Conservation (phyloP, 64 coral and sea anemone species). For the Dendronephthya gigantea region DNA sequence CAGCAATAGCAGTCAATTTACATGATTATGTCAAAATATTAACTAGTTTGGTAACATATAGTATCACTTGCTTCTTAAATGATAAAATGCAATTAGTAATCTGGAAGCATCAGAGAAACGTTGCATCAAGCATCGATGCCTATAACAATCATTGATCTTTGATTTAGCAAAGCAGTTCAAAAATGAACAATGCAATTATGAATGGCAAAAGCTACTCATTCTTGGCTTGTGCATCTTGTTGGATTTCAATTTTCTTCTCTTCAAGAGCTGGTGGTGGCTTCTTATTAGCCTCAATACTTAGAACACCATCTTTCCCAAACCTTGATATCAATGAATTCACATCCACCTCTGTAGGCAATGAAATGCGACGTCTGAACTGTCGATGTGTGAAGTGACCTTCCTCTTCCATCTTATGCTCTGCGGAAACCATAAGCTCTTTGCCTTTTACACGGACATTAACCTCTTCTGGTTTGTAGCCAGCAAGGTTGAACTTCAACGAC, state of each 20-base stretch:
- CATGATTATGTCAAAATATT: too few relatives aligned
- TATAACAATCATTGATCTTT: too few relatives aligned
- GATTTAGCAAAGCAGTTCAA: too few relatives aligned
- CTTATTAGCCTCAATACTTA: neutral
- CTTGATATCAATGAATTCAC: neutral
- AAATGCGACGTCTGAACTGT: neutral
- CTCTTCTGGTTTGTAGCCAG: conserved; percentile 3
- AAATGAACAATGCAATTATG: neutral
- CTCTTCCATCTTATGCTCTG: neutral
- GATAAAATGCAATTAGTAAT: neutral
- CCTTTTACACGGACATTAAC: conserved; percentile 3
- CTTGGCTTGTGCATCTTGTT: neutral
- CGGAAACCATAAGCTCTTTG: neutral
- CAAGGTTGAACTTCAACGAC: neutral
- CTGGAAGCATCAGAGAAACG: neutral
- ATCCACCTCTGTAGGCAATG: neutral
- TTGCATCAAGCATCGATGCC: neutral
- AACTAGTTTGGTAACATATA: neutral
- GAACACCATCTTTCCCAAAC: neutral
- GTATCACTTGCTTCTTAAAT: neutral
- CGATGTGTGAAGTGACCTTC: conserved; percentile 7
- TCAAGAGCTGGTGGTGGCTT: neutral
- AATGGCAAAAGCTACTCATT: neutral
- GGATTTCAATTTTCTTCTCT: conserved; percentile 5
- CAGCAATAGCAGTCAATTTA: too few relatives aligned